Percentiles rank a stretch among this genome's conserved stretches.
phyloP scores from a whole-genome alignment of 2,113 vertebrate genomes.

The Neodon shergylaensis region DNA sequence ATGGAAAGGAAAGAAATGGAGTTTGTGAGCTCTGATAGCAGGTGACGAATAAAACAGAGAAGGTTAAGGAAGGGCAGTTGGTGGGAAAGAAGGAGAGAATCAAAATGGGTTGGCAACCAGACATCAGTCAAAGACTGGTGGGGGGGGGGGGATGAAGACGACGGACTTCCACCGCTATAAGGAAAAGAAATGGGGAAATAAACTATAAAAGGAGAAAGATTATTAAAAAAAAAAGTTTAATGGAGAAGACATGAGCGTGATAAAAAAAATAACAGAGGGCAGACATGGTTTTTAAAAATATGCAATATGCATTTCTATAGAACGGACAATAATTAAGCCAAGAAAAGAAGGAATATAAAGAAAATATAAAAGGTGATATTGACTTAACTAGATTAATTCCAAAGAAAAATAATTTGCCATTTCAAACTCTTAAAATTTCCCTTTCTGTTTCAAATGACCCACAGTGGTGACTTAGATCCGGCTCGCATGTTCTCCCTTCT shows the following conservation, averaged over 20 bases:
- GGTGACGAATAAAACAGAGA: conserved; percentile 67
- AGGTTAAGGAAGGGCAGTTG: conserved; percentile 60
- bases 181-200: not conserved
- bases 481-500: not conserved
- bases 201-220: not conserved
- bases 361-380: not conserved
- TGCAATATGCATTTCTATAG: not conserved
- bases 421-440: conserved; percentile 24
- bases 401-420: conserved; percentile 35
- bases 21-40: conserved; percentile 51
- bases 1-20: conserved; percentile 64
- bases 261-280: not conserved
- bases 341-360: not conserved
- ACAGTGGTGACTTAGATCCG: not conserved
- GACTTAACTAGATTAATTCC: conserved; percentile 44
- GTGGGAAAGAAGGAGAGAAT: conserved; percentile 5
- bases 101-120: not conserved
- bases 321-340: conserved; percentile 17
- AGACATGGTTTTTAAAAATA: not conserved
- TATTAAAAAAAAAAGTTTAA: not conserved
- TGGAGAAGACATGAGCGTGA: not conserved
- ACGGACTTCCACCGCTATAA: not conserved
- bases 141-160: not conserved
- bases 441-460: not conserved
- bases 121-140: conserved; percentile 27